Base-by-base conservation (phyloP, 2,797 vertebrate species). In the Tarsius wallacei region DNA sequence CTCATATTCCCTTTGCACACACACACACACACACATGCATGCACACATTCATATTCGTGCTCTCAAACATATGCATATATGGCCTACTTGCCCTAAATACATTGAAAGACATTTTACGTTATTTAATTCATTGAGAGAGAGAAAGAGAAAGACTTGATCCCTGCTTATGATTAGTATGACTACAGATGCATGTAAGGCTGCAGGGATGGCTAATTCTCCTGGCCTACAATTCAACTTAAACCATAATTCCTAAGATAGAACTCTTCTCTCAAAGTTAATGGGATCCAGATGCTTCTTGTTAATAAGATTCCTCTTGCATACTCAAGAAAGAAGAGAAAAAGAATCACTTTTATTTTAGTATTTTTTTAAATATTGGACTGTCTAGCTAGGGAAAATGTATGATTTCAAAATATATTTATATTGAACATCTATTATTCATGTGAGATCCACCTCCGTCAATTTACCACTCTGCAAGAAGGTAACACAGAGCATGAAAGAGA, bases 211-310 rank as follows among this genome's bases (percentile, higher is more conserved):
- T 99, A 98, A 98, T 98, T 98, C 98, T 98, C 98, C 97, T 98
- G 98, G 98, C 98, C 99, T 98, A 98, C 98, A 98, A 98, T 98
- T 99, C 99, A 99, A 99, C 99, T 99, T 99, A 98, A 98, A 98
- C 98, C 98, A 97, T 98, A 99, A 99, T 99, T 99, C 99, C 99
- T 99, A 98, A 98, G 97, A 99, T 98, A 98, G 98, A 98, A 98
- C 97, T 84, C 87, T 97, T 97, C 98, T 98, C 98, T 98, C 97
- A 96, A 87, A 98, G 98, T 98, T 99, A 99, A 99, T 98, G 97
- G 98, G 98, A 99, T 98, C 98, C 99, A 99, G 99, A 99, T 99
- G 99, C 98, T 98, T 98, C 98, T 99, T 98, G 98, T 99, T 99
- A 99, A 99, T 99, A 98, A 97, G 42, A 42, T 42, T 42, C 42